Evolutionary conservation across 35 echinoderm and acorn worm genomes (phyloP).

Genomic region (Diadema setosum): DNA sequence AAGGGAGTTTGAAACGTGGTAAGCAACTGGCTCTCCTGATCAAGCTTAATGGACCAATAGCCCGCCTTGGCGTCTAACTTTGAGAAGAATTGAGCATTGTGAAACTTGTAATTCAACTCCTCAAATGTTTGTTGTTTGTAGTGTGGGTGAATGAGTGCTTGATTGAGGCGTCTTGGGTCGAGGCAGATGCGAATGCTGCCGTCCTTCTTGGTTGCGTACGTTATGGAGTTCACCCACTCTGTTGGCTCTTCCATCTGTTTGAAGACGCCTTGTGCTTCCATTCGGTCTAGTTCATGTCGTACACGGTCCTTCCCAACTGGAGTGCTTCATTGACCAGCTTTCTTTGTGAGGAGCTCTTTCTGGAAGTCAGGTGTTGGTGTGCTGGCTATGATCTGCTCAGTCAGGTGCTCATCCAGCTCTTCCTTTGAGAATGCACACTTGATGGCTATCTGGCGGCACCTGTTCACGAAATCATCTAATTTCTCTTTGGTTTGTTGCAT

Average conservation of each 20-base stretch:
- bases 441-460: not conserved
- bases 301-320: not conserved
- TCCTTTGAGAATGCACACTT: not conserved
- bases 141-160: not conserved
- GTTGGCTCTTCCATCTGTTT: not conserved
- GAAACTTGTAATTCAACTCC: not conserved
- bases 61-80: slow-evolving; percentile 58
- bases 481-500: not conserved
- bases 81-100: slow-evolving; percentile 36
- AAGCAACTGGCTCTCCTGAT: slow-evolving; percentile 24
- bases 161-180: slow-evolving; percentile 23
- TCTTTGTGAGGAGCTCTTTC: not conserved
- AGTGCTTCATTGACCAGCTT: not conserved
- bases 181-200: slow-evolving; percentile 23
- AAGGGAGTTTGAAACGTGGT: slow-evolving; percentile 76
- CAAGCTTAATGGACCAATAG: slow-evolving; percentile 69
- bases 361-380: slow-evolving; percentile 32
- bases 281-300: slow-evolving; percentile 15
- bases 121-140: not conserved
- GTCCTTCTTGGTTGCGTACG: slow-evolving; percentile 25
- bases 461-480: not conserved
- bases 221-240: slow-evolving; percentile 42
- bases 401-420: not conserved
- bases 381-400: slow-evolving; percentile 37
- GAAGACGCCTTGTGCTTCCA: slow-evolving; percentile 3